Base-by-base conservation (phyloP, 2,797 vertebrate genomes). In the Alfaro cultratus region DNA sequence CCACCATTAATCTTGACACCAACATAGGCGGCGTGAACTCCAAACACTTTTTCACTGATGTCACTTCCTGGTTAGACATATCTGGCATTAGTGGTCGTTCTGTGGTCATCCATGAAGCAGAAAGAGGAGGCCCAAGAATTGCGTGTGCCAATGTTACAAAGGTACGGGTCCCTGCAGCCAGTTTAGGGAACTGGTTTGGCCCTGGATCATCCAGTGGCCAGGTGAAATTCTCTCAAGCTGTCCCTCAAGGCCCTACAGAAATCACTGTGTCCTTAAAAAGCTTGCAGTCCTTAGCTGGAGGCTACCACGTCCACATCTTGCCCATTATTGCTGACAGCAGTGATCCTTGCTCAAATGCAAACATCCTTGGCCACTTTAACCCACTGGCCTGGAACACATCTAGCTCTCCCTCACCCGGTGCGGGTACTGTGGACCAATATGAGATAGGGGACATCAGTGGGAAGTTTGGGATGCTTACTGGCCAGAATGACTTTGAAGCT, bases 371-470 rank as follows among this genome's bases (percentile, higher is more conserved):
- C 1, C 96, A 96, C 88, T 97, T 93, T 83, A 97, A 97, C 88
- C 97, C 97, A 0, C 82, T 96, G 39, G 46, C 34, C 5, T 83
- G 92, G 31, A 93, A 96, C 3, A 0, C 12, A 39, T 83, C 95
- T 4, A 12, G 29, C 4, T 96, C 92, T 46, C 96, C 96, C 0
- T 0, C 57, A 12, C 89, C 95, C 13, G 94, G 92, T 39, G 73
- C 2, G 1, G 96, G 97, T 31, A 96, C 95, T 0, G 89, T 93
- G 45, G 96, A 97, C 82, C 93, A 97, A 82, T 97, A 97, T 82
- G 96, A 96, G 80, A 68, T 95, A n/a, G 96, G 96, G 5, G 96
- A 97, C 82, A 89, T 97, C 67, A 94, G 96, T 46, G 96, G 96
- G n/a, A 96, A 97, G 88, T 96, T 94, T 83, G 96, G 96, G 45